phyloP scores from a whole-genome alignment of 2,113 vertebrate genomes.

The Myotis lucifugus region DNA sequence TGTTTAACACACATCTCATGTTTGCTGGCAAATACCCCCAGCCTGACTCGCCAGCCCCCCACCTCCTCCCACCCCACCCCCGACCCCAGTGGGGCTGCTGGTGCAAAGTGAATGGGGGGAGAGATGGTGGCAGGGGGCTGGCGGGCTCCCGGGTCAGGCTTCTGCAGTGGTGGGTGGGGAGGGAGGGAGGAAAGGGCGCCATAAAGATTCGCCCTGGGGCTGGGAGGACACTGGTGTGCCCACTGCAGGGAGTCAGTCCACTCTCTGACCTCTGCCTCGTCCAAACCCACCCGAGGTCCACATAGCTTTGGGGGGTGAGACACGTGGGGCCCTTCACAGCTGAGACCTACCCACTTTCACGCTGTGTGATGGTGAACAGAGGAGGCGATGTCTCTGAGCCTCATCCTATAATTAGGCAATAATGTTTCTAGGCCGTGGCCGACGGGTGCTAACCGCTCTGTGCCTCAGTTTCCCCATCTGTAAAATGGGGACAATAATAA shows the following conservation, averaged over 20 bases:
- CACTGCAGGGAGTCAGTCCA: too few species aligned
- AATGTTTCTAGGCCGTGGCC: not conserved
- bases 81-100: not conserved
- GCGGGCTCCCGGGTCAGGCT: not conserved
- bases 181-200: too few species aligned
- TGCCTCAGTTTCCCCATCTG: not conserved
- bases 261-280: not conserved
- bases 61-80: fast-evolving
- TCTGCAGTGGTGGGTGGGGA: not conserved
- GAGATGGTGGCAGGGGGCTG: not conserved
- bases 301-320: not conserved
- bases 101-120: too few species aligned
- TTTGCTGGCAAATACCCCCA: conserved; percentile 81
- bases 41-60: not conserved
- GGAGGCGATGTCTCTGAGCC: not conserved
- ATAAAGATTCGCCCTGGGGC: too few species aligned
- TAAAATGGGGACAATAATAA: not conserved
- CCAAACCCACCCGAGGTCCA: not conserved
- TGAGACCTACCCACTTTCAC: not conserved
- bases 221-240: not conserved
- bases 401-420: not conserved
- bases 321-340: not conserved
- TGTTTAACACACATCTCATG: conserved; percentile 76
- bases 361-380: not conserved
- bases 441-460: not conserved